Evolutionary conservation across 1,140 invertebrate genomes (phyloP).

Genomic region (Drosophila kepulauana): DNA sequence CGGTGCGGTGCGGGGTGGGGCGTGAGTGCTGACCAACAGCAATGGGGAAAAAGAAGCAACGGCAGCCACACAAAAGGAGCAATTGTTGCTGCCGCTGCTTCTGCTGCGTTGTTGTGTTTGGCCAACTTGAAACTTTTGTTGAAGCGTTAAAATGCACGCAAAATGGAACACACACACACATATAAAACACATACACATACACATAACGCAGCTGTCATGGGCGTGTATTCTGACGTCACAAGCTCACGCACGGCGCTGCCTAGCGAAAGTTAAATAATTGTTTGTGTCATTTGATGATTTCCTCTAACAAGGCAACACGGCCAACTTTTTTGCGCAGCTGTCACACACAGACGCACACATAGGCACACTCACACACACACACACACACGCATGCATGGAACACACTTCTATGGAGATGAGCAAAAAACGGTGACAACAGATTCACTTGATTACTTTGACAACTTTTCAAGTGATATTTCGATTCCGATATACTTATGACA

Average conservation of each 20-base stretch:
- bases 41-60: neutral
- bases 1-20: neutral
- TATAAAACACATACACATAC: conserved; percentile 9
- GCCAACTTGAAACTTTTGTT: conserved; percentile 59
- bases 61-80: conserved; percentile 34
- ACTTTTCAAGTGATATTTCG: neutral
- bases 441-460: neutral
- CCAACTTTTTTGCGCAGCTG: conserved; percentile 74
- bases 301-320: conserved; percentile 66
- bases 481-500: neutral
- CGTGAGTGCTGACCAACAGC: neutral
- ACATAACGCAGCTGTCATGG: conserved; percentile 47
- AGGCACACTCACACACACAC: conserved; percentile 24
- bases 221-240: conserved; percentile 65
- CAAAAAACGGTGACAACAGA: neutral
- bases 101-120: conserved; percentile 37
- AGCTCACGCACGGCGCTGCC: conserved; percentile 66
- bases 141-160: conserved; percentile 56
- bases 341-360: conserved; percentile 51
- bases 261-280: conserved; percentile 82
- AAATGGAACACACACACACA: conserved; percentile 37
- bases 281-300: conserved; percentile 83
- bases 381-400: conserved; percentile 20
- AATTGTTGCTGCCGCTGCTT: conserved; percentile 43
- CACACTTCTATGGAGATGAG: conserved; percentile 25